Percentiles rank a stretch among this genome's conserved stretches.
These are phyloP conservation scores for Cettia cetti DNA, from an alignment of 2,113 vertebrate genomes.

Conservation along the genomic window DNA sequence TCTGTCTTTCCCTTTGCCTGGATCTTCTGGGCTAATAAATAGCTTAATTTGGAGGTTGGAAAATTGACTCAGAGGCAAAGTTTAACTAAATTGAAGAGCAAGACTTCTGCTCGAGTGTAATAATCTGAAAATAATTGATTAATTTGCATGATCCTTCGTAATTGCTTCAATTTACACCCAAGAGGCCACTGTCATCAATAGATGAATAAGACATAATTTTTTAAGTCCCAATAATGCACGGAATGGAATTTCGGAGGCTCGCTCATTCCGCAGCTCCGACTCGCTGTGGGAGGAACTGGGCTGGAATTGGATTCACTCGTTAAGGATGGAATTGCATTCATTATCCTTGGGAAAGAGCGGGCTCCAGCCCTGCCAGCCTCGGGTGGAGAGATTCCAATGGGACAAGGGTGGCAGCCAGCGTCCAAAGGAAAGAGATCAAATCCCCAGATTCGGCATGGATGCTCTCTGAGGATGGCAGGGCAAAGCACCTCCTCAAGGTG, in stretches of 20 bases:
- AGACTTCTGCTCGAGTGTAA: conserved; percentile 46
- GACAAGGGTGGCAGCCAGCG: not conserved
- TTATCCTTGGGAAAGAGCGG: conserved; percentile 2
- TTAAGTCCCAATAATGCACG: conserved; percentile 9
- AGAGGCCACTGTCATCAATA: conserved; percentile 59
- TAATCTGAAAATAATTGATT: conserved; percentile 70
- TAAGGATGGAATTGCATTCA: conserved; percentile 4
- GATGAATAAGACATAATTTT: conserved; percentile 62
- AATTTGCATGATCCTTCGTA: conserved; percentile 64
- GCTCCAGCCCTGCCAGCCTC: conserved; percentile 4
- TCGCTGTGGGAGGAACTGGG: not conserved
- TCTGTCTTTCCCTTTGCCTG: not conserved
- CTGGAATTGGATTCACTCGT: conserved; percentile 23
- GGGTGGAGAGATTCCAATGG: not conserved
- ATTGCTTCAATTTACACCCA: conserved; percentile 61
- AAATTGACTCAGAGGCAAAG: conserved; percentile 62
- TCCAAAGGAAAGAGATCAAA: not conserved
- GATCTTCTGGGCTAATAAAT: conserved; percentile 53
- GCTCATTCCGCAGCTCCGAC: not conserved
- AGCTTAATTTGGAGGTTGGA: conserved; percentile 48
- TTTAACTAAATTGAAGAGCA: conserved; percentile 57
- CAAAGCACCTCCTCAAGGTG: not conserved
- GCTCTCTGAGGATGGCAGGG: not conserved
- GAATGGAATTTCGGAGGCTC: not conserved
- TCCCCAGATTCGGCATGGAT: not conserved